Evolutionary conservation across 2,797 vertebrate species (phyloP).

Genomic region (Falco cherrug): DNA sequence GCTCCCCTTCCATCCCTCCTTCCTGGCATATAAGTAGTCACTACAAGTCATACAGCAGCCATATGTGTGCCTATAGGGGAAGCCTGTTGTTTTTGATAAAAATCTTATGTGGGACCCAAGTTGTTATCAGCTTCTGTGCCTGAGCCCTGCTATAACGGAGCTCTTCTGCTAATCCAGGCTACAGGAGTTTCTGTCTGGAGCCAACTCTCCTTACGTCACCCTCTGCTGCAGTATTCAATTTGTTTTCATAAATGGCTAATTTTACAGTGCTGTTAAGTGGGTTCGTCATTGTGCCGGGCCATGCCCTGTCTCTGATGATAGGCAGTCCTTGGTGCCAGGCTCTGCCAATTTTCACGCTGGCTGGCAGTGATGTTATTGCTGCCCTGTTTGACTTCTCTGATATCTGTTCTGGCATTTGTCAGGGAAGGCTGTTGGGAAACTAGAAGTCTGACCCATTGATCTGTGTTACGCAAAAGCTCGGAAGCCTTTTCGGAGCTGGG

Average conservation of each 20-base stretch:
- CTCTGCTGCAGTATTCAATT: conserved; percentile 75
- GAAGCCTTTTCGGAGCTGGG: background rate
- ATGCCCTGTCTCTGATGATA: conserved; percentile 63
- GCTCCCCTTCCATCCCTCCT: background rate
- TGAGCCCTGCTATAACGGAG: conserved; percentile 66
- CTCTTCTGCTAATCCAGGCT: conserved; percentile 70
- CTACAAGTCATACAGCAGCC: background rate
- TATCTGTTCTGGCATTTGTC: conserved; percentile 64
- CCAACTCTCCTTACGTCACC: conserved; percentile 77
- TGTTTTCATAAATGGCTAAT: conserved; percentile 79
- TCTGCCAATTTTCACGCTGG: conserved; percentile 57
- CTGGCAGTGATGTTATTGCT: conserved; percentile 66
- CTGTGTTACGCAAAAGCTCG: conserved; percentile 29
- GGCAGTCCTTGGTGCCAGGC: conserved; percentile 66
- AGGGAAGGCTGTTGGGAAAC: conserved; percentile 52
- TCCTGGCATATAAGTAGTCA: background rate
- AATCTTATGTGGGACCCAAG: conserved; percentile 45
- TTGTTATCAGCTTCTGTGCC: conserved; percentile 55
- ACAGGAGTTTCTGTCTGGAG: conserved; percentile 69
- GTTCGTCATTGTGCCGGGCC: conserved; percentile 73
- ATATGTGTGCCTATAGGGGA: background rate
- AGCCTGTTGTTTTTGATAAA: conserved; percentile 27
- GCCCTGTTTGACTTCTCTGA: conserved; percentile 64
- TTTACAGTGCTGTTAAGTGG: conserved; percentile 77
- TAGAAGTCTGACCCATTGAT: conserved; percentile 41